These are phyloP conservation scores for Lutraria rhynchaena DNA, from an alignment of 1,140 invertebrate genomes.

Conservation along the genomic window DNA sequence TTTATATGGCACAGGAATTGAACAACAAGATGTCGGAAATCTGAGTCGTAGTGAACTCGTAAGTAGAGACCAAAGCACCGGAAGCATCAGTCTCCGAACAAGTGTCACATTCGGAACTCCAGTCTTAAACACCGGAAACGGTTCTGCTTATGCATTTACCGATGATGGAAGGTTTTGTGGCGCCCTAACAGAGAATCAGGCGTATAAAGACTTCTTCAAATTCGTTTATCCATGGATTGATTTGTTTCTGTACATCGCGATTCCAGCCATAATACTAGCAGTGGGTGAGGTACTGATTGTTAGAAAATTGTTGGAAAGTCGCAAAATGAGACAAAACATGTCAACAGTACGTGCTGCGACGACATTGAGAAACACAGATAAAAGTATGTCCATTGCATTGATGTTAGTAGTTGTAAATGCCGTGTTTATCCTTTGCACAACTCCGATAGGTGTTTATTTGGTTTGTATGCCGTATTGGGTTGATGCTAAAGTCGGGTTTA, in stretches of 20 bases:
- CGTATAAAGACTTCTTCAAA: constrained; percentile 14
- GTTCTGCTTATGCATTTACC: not conserved
- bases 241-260: constrained; percentile 1
- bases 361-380: not conserved
- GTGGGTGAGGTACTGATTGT: constrained; percentile 34
- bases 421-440: constrained; percentile 41
- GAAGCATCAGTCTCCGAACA: not conserved
- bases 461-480: constrained; percentile 23
- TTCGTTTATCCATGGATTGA: constrained; percentile 44
- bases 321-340: not conserved
- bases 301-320: constrained; percentile 24
- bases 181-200: not conserved
- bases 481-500: not conserved
- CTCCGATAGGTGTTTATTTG: constrained; percentile 32
- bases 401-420: constrained; percentile 35
- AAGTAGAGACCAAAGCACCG: not conserved
- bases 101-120: too few species aligned
- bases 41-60: not conserved
- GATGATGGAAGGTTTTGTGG: not conserved
- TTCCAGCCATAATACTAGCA: constrained; percentile 17
- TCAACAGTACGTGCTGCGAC: not conserved
- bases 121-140: too few species aligned
- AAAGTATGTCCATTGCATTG: not conserved
- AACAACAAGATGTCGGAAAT: not conserved
- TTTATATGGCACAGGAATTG: constrained; percentile 8